Evolutionary conservation across 2,113 vertebrate species (phyloP).

Genomic region (Fukomys damarensis): DNA sequence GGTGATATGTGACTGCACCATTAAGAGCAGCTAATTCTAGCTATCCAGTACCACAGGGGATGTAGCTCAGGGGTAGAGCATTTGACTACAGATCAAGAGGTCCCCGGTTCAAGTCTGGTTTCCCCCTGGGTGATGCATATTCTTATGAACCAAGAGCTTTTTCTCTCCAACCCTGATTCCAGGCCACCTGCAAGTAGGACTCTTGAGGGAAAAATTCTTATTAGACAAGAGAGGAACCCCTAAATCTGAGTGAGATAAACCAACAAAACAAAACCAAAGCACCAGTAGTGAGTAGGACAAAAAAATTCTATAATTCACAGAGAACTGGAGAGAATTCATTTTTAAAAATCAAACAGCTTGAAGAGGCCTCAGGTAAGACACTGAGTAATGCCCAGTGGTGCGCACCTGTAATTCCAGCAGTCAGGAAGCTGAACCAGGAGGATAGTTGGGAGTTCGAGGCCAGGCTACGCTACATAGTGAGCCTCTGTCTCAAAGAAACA

Average conservation of each 20-base stretch:
- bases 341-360: no score
- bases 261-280: not conserved
- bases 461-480: not conserved
- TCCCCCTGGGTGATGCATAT: not conserved
- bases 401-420: not conserved
- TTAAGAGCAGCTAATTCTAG: not conserved
- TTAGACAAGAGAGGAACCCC: not conserved
- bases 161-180: not conserved
- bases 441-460: not conserved
- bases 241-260: not conserved
- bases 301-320: not conserved
- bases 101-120: not conserved
- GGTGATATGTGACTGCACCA: no score
- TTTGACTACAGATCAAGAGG: not conserved
- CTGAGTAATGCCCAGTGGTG: no score
- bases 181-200: not conserved
- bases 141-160: not conserved
- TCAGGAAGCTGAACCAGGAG: not conserved
- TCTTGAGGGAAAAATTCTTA: not conserved
- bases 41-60: accelerated
- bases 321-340: no score
- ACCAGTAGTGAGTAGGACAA: not conserved
- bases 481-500: not conserved
- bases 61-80: not conserved
- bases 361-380: no score